Percentiles rank a stretch among this genome's conserved stretches.
phyloP scores from a whole-genome alignment of 2,888 invertebrate species.

The Clivina fossor region DNA sequence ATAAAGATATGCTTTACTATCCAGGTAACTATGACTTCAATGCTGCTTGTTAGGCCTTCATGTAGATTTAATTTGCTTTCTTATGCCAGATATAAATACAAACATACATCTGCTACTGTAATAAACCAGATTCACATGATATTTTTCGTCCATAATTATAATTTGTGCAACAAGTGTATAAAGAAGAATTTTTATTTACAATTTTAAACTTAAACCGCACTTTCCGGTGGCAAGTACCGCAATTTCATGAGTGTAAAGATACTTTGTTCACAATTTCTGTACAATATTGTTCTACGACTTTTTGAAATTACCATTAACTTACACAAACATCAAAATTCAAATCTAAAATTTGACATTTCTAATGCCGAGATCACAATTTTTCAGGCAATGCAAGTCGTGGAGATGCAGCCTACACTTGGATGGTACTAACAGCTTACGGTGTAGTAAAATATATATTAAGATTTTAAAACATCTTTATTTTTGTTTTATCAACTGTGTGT shows the following conservation, averaged over 20 bases:
- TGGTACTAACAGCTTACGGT: constrained; percentile 23
- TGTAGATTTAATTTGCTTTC: not conserved
- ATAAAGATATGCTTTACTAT: constrained; percentile 60
- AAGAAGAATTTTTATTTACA: not conserved
- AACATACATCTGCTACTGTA: not conserved
- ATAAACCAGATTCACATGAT: not conserved
- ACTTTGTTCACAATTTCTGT: too few relatives aligned
- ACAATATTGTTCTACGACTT: too few relatives aligned
- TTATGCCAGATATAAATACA: not conserved
- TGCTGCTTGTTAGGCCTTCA: not conserved
- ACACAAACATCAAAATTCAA: too few relatives aligned
- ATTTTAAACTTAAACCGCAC: not conserved
- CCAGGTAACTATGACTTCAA: constrained; percentile 53
- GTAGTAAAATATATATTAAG: constrained; percentile 25
- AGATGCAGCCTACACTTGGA: constrained; percentile 17
- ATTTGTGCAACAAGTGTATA: not conserved
- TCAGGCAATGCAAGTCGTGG: constrained; percentile 21
- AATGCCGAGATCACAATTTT: not conserved
- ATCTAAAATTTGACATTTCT: too few relatives aligned
- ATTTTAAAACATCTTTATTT: constrained; percentile 14
- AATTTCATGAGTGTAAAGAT: too few relatives aligned
- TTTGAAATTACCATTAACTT: too few relatives aligned
- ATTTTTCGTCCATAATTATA: not conserved
- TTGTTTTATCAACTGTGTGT: too few relatives aligned
- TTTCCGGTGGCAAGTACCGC: too few relatives aligned